Evolutionary conservation across 2,113 vertebrate species (phyloP), one percentile per base, ranked within the genome.

Genomic region (Dryoscopus gambensis): DNA sequence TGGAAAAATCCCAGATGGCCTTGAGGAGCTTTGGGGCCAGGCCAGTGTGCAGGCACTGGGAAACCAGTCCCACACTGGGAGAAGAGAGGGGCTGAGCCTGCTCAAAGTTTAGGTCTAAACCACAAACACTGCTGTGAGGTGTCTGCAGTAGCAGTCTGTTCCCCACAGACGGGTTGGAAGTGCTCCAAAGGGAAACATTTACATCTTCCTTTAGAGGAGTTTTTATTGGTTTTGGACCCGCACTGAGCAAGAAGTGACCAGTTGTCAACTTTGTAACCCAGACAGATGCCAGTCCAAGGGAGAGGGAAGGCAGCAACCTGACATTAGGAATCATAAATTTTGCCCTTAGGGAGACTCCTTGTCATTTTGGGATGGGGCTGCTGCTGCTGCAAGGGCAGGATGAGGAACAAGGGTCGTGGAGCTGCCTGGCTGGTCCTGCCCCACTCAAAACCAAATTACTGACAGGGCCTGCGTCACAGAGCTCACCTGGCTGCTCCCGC

Each of bases 41-140:
- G 65, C 11, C 37, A 7, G n/a, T 5, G 25, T 13, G 17, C 31
- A 9, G 49, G 67, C 47, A 9, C 15, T 21, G 69, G 53, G 85
- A 81, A 63, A 56, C 4, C 56, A 49, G 55, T 13, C 4, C 16
- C 11, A 2, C 2, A 1, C 2, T 31, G 12, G 33, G 70, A 52
- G 60, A 31, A 7, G 35, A 4, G 33, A 5, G 28, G 39, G 30
- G 31, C n/a, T 21, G 44, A 35, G 35, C 5, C 35, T 63, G 63
- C 21, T 24, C 27, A 0, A 1, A 6, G 46, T 15, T 79, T 1
- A 0, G 50, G 20, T 16, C 5, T 33, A 3, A 46, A 7, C 5
- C 57, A 33, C 35, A 15, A 3, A 13, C 1, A 0, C 6, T 7
- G 64, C 8, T 59, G 63, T 4, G 76, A 15, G 28, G 27, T 8